Evolutionary conservation across 2,888 invertebrate species (phyloP), one percentile per base, ranked within the genome.

Genomic region (Euphydryas editha): DNA sequence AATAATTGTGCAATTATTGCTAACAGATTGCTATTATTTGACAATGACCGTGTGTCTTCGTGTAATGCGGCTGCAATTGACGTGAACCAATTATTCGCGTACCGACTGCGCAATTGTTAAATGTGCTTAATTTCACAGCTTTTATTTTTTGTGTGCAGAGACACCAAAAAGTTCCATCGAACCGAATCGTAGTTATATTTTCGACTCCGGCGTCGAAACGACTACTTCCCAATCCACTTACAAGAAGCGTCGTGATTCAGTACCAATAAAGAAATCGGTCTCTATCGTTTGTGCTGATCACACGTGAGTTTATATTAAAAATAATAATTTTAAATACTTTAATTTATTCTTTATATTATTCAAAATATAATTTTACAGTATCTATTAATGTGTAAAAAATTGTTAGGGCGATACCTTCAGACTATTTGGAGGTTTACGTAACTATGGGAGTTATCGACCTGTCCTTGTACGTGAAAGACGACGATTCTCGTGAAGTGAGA

Each of bases 361-460:
- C 13, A 4, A 42, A 15, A 15, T 10, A 42, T 10, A 42, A 42
- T 15, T 42, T 11, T 42, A 42, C 4, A 42, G 17, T 18, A 51
- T 30, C 21, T 13, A 51, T 39, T 21, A 15, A 39, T 39, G 11
- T 39, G 3, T 39, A 20, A 11, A 20, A 21, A 20, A 13, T 15
- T 58, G 67, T 0, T 66, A 83, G 84, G 42, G 58, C 67, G 3
- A 76, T 81, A 1, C 59, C 79, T 5, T 80, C 80, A 5, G 85
- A 88, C 2, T 82, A 81, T 67, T 56, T 90, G 49, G 93, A 93
- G 65, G 73, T 90, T 57, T 90, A 83, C 67, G 77, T 92, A 51
- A 90, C 92, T 0, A 85, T 91, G 85, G 92, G 92, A 13, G 78
- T 78, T 15, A 79, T 93, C 11, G 85, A 88, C n/a, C 5, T 89